A percentile compares a stretch with the other conserved stretches of the same genome.
Evolutionary conservation across 2,888 invertebrate genomes (phyloP).

Genomic region (Cephus nigrinus): DNA sequence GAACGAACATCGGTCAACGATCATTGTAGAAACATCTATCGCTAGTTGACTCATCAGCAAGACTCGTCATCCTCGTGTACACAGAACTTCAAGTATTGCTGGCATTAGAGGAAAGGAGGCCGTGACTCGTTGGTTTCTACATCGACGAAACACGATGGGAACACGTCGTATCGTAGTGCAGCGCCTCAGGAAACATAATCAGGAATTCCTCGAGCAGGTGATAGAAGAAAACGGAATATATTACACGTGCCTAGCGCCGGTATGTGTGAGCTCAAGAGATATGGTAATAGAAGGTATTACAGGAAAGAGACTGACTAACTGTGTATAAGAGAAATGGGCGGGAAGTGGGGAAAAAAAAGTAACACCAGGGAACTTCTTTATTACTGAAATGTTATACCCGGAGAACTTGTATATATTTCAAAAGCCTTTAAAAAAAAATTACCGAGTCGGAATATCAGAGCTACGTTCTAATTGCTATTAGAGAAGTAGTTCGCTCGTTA

Average conservation of each 20-base stretch:
- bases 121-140: not conserved
- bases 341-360: not conserved
- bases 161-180: not conserved
- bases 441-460: conserved; percentile 23
- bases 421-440: conserved; percentile 5
- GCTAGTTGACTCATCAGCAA: not conserved
- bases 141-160: not conserved
- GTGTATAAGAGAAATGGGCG: conserved; percentile 8
- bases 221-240: not conserved
- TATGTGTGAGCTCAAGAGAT: not conserved
- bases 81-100: not conserved
- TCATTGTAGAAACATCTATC: not conserved
- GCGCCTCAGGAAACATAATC: not conserved
- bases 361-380: too few relatives aligned
- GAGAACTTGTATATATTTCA: too few relatives aligned
- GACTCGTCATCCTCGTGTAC: not conserved
- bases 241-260: not conserved
- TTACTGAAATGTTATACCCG: too few relatives aligned
- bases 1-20: not conserved
- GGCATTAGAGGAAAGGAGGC: not conserved
- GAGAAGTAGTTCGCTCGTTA: not conserved
- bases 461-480: not conserved
- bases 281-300: not conserved
- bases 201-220: not conserved
- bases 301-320: not conserved